These are phyloP conservation scores for Chouioia cunea DNA, from an alignment of 2,888 invertebrate genomes.

Conservation along the genomic window DNA sequence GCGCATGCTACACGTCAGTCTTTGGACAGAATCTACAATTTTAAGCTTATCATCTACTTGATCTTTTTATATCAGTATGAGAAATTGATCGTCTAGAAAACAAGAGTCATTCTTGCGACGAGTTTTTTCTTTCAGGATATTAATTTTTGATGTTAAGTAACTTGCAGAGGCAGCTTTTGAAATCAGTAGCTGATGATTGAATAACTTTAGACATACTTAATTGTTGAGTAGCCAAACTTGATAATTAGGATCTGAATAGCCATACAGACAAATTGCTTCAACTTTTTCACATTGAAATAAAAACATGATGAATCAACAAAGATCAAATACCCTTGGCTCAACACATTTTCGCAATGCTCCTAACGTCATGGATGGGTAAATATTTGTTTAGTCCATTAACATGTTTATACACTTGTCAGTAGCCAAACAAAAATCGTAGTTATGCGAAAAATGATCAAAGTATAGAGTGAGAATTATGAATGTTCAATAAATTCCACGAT, in stretches of 20 bases:
- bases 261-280: constrained; percentile 3
- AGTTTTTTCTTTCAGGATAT: constrained; percentile 10
- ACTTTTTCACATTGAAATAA: constrained; percentile 6
- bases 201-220: constrained; percentile 28
- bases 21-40: background rate
- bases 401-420: background rate
- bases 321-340: constrained; percentile 47
- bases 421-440: background rate
- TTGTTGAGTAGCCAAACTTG: constrained; percentile 11
- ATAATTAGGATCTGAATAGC: constrained; percentile 21
- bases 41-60: background rate
- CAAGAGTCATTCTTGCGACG: background rate
- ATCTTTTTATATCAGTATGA: constrained; percentile 15
- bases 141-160: constrained; percentile 16
- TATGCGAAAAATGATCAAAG: background rate
- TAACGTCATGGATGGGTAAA: constrained; percentile 54
- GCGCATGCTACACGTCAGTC: background rate
- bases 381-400: constrained; percentile 11
- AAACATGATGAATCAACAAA: constrained; percentile 53
- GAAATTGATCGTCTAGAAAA: background rate
- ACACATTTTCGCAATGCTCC: constrained; percentile 57
- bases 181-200: constrained; percentile 1
- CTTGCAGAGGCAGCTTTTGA: background rate
- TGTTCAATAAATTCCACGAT: no score
- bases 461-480: no score